Evolutionary conservation across 2,113 vertebrate species (phyloP).

Genomic region (Amphilophus citrinellus): DNA sequence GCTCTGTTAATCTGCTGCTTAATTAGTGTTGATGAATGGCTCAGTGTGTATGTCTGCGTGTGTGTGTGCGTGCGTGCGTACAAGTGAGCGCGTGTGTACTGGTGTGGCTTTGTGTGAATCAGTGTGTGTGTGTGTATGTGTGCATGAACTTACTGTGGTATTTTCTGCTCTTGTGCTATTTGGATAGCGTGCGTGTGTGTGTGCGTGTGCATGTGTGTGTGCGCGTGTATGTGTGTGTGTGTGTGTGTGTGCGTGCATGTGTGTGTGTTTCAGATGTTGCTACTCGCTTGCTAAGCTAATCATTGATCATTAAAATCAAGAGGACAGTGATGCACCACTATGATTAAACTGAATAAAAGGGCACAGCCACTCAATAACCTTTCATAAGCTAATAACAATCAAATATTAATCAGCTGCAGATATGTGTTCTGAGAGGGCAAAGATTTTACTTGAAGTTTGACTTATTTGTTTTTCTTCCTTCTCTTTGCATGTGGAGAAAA

Average conservation of each 20-base stretch:
- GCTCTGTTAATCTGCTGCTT: constrained; percentile 80
- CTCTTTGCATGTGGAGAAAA: not conserved
- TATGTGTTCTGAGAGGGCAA: constrained; percentile 81
- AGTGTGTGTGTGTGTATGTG: not conserved
- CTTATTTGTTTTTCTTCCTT: constrained; percentile 77
- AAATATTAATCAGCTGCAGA: constrained; percentile 86
- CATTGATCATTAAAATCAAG: constrained; percentile 69
- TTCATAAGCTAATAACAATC: constrained; percentile 81
- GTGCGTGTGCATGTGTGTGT: not conserved
- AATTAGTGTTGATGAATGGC: constrained; percentile 82
- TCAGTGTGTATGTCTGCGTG: constrained; percentile 32
- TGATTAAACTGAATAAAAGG: constrained; percentile 72
- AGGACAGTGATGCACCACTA: constrained; percentile 41
- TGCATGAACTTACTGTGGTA: constrained; percentile 37
- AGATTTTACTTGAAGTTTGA: constrained; percentile 76
- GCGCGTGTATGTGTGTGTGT: not conserved
- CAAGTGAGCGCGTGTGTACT: constrained; percentile 9
- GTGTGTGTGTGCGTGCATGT: not conserved
- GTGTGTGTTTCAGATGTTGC: constrained; percentile 27
- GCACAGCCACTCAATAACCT: constrained; percentile 73
- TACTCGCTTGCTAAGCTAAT: constrained; percentile 43
- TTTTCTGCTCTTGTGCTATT: constrained; percentile 33
- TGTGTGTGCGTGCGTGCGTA: constrained; percentile 2
- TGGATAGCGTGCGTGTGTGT: constrained; percentile 14
- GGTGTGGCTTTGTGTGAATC: not conserved